phyloP scores from a whole-genome alignment of 2,888 invertebrate species.

The Cryptops parisi region DNA sequence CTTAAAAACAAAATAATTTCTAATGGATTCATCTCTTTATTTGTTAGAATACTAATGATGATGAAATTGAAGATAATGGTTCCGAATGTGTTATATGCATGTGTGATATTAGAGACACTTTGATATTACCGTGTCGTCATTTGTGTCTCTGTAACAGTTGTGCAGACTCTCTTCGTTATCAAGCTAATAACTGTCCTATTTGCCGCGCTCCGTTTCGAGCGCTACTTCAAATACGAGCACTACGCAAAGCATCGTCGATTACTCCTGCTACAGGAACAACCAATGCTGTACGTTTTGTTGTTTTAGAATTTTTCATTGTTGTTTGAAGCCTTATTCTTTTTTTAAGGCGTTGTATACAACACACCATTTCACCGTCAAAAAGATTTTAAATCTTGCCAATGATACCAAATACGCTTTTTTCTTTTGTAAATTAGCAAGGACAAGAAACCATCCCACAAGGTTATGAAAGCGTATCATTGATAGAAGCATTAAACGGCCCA shows the following conservation, averaged over 20 bases:
- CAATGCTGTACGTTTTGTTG: background rate
- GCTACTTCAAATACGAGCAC: constrained; percentile 81
- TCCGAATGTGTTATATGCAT: constrained; percentile 99
- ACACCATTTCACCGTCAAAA: too few relatives aligned
- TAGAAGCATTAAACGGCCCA: constrained; percentile 92
- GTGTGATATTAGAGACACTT: constrained; percentile 92
- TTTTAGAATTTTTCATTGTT: background rate
- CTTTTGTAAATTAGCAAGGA: constrained; percentile 17
- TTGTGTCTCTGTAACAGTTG: constrained; percentile 93
- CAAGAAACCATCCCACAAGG: constrained; percentile 75
- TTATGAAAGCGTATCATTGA: constrained; percentile 82
- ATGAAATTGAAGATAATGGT: constrained; percentile 82
- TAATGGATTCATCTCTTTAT: background rate
- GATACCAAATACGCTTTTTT: too few relatives aligned
- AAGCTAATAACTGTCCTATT: constrained; percentile 97
- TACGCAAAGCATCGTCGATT: constrained; percentile 50
- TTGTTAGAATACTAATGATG: constrained; percentile 43
- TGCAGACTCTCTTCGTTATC: constrained; percentile 90
- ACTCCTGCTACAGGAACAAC: constrained; percentile 4
- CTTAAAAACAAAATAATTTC: background rate
- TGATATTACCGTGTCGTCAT: constrained; percentile 93
- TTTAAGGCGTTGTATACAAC: too few relatives aligned
- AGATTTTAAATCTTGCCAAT: too few relatives aligned
- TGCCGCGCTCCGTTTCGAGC: constrained; percentile 98
- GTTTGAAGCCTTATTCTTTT: too few relatives aligned